These are phyloP conservation scores for Leptopilina boulardi DNA, from an alignment of 1,140 invertebrate genomes.

Conservation along the genomic window DNA sequence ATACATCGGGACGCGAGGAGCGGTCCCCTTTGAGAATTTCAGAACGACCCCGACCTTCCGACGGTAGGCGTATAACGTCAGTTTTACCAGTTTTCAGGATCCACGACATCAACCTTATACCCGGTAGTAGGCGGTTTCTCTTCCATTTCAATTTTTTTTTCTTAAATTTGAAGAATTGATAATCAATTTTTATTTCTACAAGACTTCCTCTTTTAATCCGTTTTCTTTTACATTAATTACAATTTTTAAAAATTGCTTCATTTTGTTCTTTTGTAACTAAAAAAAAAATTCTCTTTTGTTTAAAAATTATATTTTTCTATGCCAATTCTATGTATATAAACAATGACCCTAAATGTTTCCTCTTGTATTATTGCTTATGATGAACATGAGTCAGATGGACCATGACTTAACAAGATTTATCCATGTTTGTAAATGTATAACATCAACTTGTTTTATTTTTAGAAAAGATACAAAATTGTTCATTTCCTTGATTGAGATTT, in stretches of 20 bases:
- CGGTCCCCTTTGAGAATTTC: conserved; percentile 69
- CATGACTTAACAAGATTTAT: background rate
- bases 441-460: background rate
- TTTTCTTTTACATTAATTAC: too few species aligned
- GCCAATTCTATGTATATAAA: too few species aligned
- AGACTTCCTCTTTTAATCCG: too few species aligned
- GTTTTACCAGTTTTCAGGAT: conserved; percentile 57
- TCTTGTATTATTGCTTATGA: background rate
- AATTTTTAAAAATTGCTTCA: too few species aligned
- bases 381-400: background rate
- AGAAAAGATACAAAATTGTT: background rate
- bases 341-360: background rate
- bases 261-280: too few species aligned
- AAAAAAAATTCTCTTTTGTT: too few species aligned
- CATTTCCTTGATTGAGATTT: background rate
- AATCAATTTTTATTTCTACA: background rate
- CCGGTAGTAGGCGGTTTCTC: conserved; percentile 19
- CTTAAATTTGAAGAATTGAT: too few species aligned
- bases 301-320: too few species aligned
- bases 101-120: conserved; percentile 61
- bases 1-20: conserved; percentile 46
- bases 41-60: conserved; percentile 67
- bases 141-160: conserved; percentile 4
- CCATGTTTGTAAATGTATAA: background rate
- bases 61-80: conserved; percentile 68